Base-by-base conservation (phyloP, 2,113 vertebrate species). In the Gopherus flavomarginatus region DNA sequence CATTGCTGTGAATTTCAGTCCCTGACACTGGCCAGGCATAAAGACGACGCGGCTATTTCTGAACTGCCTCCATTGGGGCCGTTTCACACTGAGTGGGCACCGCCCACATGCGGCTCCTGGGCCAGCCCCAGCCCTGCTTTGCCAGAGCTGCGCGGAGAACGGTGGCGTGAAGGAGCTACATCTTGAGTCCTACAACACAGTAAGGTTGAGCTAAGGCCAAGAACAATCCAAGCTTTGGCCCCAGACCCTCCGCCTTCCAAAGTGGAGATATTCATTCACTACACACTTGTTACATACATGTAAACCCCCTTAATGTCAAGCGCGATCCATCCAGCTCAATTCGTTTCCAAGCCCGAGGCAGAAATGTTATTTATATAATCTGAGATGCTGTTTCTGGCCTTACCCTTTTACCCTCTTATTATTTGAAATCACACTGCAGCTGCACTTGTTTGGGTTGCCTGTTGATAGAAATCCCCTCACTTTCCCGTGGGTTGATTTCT, bases 291-390 rank as follows among this genome's bases (percentile, higher is more conserved):
- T 31, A 4, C 13, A 29, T 17, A 49, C 16, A 35, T 21, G 14
- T 24, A 21, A 21, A 42, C 8, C 54, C 54, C 12, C 19, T 21
- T 17, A 6, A 27, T 8, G 6, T 19, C 38, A 22, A 8, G 83
- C 8, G 47, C 29, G 44, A 21, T 6, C 54, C 38, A 29, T 7
- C 2, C 82, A 6, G 88, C 93, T 97, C 95, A 10, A 95, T 91
- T 87, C 5, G 90, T 97, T 96, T 90, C 97, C 95, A 22, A 54
- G 94, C 95, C 90, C 52, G 3, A 31, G 94, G 97, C 92, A 79
- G 8, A 81, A n/a, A 78, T 47, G 31, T 38, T 59, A 4, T 6
- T 85, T 89, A 54, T 85, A 83, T 78, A 83, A 95, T 9, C 2
- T 69, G 90, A 42, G 13, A 85, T 84, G 44, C 62, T 83, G 92